Conservation (phyloP, 2,888 invertebrate genomes). For the Pollenia griseotomentosa region DNA sequence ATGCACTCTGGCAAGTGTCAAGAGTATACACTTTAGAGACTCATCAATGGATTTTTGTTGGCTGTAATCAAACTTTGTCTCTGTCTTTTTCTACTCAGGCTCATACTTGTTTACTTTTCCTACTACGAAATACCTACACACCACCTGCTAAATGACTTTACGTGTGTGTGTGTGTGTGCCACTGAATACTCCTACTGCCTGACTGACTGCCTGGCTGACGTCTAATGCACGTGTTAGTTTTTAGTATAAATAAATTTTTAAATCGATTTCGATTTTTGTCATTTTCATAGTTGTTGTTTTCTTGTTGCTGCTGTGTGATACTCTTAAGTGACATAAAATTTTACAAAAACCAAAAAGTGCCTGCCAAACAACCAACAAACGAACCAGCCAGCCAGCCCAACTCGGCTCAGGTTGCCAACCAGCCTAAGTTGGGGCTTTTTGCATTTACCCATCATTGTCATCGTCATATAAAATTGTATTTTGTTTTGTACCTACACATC, state of each 20-base stretch:
- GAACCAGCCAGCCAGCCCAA: constrained; percentile 25
- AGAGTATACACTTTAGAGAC: constrained; percentile 73
- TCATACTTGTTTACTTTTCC: constrained; percentile 26
- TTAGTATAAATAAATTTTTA: constrained; percentile 73
- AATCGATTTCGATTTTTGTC: constrained; percentile 73
- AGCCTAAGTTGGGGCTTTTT: constrained; percentile 42
- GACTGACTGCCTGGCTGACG: not conserved
- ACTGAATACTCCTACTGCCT: constrained; percentile 9
- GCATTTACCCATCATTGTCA: constrained; percentile 60
- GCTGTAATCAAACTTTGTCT: constrained; percentile 72
- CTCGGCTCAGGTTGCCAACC: constrained; percentile 25
- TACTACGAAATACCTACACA: constrained; percentile 13
- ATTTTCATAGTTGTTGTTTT: constrained; percentile 47
- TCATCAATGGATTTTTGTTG: constrained; percentile 72
- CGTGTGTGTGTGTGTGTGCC: not conserved
- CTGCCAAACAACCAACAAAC: constrained; percentile 46
- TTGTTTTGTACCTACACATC: constrained; percentile 71
- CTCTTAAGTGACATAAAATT: constrained; percentile 72
- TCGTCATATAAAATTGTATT: constrained; percentile 57
- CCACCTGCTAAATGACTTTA: constrained; percentile 62
- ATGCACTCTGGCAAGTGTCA: constrained; percentile 74
- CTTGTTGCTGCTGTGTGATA: constrained; percentile 36
- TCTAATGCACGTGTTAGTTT: constrained; percentile 71
- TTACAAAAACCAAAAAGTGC: constrained; percentile 58
- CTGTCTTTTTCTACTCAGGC: constrained; percentile 47